Percentiles rank a stretch among this genome's conserved stretches.
Conservation (phyloP, 2,113 vertebrate species). For the Danio rerio region DNA sequence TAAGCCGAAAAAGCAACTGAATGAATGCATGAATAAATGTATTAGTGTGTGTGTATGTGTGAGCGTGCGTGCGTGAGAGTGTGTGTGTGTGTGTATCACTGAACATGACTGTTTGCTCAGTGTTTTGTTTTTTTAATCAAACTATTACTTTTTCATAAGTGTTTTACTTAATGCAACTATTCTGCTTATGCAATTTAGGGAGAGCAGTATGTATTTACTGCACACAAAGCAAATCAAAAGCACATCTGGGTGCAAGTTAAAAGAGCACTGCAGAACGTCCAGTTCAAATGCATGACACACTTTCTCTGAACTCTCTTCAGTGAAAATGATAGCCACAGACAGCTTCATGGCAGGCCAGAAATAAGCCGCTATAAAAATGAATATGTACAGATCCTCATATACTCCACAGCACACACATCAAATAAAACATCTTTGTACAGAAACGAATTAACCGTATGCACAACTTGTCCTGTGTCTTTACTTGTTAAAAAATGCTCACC, state of each 20-base stretch:
- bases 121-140: no score
- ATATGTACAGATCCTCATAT: conserved; percentile 17
- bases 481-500: conserved; percentile 75
- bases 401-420: conserved; percentile 4
- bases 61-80: no score
- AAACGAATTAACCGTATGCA: conserved; percentile 3
- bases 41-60: no score
- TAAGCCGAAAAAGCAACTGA: no score
- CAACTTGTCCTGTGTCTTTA: neutral
- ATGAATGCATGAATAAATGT: no score
- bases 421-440: neutral
- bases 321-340: conserved; percentile 56
- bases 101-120: no score
- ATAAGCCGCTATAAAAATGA: conserved; percentile 61
- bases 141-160: no score
- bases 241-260: neutral
- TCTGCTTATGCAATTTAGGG: no score
- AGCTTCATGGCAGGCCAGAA: conserved; percentile 50
- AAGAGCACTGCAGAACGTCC: neutral
- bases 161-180: no score
- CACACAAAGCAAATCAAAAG: neutral
- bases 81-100: no score
- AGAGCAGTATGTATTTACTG: no score
- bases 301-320: conserved; percentile 29
- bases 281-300: neutral